A percentile compares a stretch with the other conserved stretches of the same genome.
These are phyloP conservation scores for Campylorhamphus procurvoides DNA, from an alignment of 2,113 vertebrate genomes.

Conservation along the genomic window DNA sequence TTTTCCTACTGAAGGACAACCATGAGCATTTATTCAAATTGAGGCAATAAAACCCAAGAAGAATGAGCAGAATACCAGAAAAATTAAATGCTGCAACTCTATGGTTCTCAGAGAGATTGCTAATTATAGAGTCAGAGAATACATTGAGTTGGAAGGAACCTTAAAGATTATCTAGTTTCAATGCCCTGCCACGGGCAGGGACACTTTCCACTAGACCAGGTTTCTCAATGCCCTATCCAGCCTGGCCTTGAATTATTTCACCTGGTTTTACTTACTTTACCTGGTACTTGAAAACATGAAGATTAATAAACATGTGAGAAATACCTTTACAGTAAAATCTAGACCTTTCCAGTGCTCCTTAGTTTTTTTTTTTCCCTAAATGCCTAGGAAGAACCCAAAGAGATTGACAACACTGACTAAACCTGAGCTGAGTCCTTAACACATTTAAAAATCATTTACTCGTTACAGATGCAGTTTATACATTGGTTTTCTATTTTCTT, in stretches of 20 bases:
- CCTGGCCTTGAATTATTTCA: neutral
- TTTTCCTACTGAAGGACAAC: neutral
- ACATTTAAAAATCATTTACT: neutral
- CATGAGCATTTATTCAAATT: accelerated
- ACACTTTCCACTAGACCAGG: neutral
- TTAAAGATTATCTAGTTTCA: neutral
- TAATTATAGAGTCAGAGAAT: neutral
- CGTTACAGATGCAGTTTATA: neutral
- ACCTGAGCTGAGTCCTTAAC: neutral
- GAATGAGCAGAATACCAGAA: accelerated
- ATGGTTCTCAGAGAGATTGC: neutral
- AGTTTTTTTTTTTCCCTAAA: neutral
- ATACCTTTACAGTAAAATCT: neutral
- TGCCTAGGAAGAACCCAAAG: neutral
- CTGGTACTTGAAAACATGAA: neutral
- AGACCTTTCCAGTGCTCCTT: neutral
- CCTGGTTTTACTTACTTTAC: neutral
- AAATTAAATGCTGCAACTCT: neutral
- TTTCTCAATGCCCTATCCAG: neutral
- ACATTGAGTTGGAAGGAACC: neutral
- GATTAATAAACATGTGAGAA: neutral
- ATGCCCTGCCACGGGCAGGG: accelerated
- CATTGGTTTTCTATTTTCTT: neutral
- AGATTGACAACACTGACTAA: neutral
- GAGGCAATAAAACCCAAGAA: neutral